A percentile compares a stretch with the other conserved stretches of the same genome.
phyloP scores from a whole-genome alignment of 2,113 vertebrate genomes.

The Corvus cornix region DNA sequence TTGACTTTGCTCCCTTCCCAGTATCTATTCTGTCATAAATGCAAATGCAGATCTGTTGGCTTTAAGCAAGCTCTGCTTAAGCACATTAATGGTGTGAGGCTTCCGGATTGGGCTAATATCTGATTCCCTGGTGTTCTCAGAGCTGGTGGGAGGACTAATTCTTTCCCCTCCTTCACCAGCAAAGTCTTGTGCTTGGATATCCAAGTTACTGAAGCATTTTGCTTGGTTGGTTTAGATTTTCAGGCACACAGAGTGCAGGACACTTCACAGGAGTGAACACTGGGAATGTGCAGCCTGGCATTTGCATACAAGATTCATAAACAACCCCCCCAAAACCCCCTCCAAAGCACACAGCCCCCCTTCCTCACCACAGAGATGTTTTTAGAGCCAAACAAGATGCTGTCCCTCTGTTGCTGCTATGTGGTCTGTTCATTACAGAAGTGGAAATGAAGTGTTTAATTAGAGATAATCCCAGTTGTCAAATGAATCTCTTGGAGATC shows the following conservation, averaged over 20 bases:
- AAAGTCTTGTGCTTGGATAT: background rate
- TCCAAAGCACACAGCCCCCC: background rate
- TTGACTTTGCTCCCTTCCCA: background rate
- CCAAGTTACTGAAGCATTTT: background rate
- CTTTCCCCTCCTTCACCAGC: background rate
- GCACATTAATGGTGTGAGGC: background rate
- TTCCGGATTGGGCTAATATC: background rate
- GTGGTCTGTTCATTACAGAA: background rate
- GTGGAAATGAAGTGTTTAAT: conserved; percentile 6
- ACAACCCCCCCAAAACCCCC: background rate
- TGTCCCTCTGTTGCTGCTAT: background rate
- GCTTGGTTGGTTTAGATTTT: background rate
- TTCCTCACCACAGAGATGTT: rapidly evolving
- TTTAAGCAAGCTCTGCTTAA: background rate
- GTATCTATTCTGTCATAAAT: background rate
- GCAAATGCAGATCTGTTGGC: background rate
- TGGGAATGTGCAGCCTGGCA: background rate
- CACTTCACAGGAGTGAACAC: background rate
- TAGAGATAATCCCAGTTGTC: background rate
- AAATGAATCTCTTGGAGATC: background rate
- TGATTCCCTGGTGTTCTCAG: background rate
- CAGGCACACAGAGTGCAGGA: background rate
- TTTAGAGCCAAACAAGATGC: background rate
- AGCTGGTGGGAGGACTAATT: background rate
- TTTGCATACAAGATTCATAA: background rate